Base-by-base conservation (phyloP, 2,888 invertebrate species). In the Lasioglossum villosulum region DNA sequence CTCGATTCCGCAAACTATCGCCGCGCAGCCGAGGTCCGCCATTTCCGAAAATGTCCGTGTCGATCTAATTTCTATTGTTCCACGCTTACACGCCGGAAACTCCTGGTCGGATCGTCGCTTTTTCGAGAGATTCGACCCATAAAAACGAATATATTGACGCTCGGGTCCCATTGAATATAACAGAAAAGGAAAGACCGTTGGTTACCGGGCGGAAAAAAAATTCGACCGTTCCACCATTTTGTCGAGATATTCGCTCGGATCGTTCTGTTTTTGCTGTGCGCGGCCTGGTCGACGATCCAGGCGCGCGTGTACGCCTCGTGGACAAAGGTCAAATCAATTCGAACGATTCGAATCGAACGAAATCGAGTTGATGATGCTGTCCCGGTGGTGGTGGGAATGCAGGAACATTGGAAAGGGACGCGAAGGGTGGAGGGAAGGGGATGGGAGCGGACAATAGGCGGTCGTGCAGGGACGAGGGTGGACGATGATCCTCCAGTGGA, bases 271-370 rank as follows among this genome's bases (percentile, higher is more conserved):
- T 73, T 39, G 34, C 23, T 34, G 34, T 34, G 34, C 34, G 19
- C 34, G 19, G 19, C 66, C 63, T 59, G 82, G 37, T 56, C 68
- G 82, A 63, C 78, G 83, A 70, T 59, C 63, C 27, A 63, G 14
- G 63, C 63, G 48, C 83, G 73, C 70, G 81, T 73, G 82, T 75
- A 78, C 78, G 83, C 78, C 76, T 78, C 66, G 68, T 59, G 78
- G 84, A 85, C 85, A 89, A 89, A 87, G 85, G 88, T 89, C 87
- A 83, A 89, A 89, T 89, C 89, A 89, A 89, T 88, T 88, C 78
- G 89, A 75, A 76, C 80, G 63, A 59, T 87, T 81, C 75, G 75
- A 85, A 87, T 87, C 81, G 84, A 84, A 80, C 82, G 87, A 83
- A 90, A 89, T 89, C 82, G 84, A 89, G 89, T 90, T 87, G 90